Evolutionary conservation across 92 coral and sea anemone genomes (phyloP).

Genomic region (Epizoanthus rinbou): DNA sequence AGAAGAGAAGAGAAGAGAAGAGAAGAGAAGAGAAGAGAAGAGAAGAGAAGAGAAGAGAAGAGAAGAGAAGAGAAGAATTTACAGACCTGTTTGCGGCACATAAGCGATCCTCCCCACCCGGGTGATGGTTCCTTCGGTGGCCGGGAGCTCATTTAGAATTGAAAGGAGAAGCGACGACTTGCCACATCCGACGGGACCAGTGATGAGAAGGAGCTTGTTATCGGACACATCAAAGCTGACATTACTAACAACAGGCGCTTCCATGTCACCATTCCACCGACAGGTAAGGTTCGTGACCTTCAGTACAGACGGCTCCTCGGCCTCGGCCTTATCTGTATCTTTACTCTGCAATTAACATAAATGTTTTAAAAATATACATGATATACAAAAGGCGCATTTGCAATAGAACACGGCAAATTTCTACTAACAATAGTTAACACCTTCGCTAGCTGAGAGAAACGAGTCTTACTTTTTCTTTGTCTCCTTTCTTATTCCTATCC

Average conservation of each 20-base stretch:
- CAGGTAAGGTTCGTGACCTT: conserved; percentile 71
- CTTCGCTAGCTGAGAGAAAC: background rate
- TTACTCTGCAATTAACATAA: background rate
- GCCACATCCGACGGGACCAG: conserved; percentile 90
- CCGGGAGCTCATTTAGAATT: conserved; percentile 76
- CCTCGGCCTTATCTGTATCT: conserved; percentile 29
- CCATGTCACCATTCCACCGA: conserved; percentile 83
- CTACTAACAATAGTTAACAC: too few species aligned
- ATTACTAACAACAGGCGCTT: conserved; percentile 75
- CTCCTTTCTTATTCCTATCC: conserved; percentile 35
- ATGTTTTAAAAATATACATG: too few species aligned
- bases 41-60: too few species aligned
- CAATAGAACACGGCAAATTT: too few species aligned
- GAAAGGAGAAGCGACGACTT: conserved; percentile 83
- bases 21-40: too few species aligned
- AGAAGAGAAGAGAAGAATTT: too few species aligned
- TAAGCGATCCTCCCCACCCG: conserved; percentile 68
- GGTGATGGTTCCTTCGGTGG: conserved; percentile 62
- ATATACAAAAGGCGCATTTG: too few species aligned
- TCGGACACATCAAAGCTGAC: conserved; percentile 65
- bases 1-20: too few species aligned
- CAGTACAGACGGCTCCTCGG: background rate
- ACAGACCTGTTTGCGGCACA: conserved; percentile 71
- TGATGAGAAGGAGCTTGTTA: conserved; percentile 62
- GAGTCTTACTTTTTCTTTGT: conserved; percentile 26